A percentile compares a stretch with the other conserved stretches of the same genome.
These are phyloP conservation scores for Drosophila ambigua DNA, from an alignment of 1,140 invertebrate species.

Conservation along the genomic window DNA sequence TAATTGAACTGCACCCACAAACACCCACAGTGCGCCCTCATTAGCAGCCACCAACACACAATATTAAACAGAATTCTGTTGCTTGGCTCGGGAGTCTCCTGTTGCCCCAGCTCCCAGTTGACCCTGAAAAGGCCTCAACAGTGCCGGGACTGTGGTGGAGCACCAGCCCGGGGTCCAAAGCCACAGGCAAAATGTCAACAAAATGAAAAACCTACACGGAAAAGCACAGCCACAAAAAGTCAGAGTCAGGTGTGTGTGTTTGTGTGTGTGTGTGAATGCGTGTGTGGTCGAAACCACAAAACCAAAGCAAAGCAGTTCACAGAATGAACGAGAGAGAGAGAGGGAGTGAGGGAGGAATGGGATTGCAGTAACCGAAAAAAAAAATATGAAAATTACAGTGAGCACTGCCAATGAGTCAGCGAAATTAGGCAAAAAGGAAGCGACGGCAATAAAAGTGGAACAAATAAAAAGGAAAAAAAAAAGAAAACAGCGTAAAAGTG, in stretches of 20 bases:
- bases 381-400: slow-evolving; percentile 48
- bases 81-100: not conserved
- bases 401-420: slow-evolving; percentile 58
- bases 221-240: slow-evolving; percentile 8
- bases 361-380: slow-evolving; percentile 15
- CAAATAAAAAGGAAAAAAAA: slow-evolving; percentile 51
- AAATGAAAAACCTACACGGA: slow-evolving; percentile 37
- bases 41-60: not conserved
- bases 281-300: slow-evolving; percentile 45
- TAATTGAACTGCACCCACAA: no score
- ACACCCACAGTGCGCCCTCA: not conserved
- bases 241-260: slow-evolving; percentile 32
- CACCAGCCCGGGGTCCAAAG: not conserved
- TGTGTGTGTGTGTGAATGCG: not conserved
- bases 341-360: not conserved
- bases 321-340: not conserved
- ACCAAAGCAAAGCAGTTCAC: slow-evolving; percentile 9
- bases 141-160: not conserved
- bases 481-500: slow-evolving; percentile 13
- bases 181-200: slow-evolving; percentile 47
- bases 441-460: slow-evolving; percentile 45
- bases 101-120: not conserved
- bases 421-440: slow-evolving; percentile 59
- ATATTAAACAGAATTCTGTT: slow-evolving; percentile 9
- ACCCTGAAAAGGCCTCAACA: slow-evolving; percentile 5